Conservation (phyloP, 2,797 vertebrate genomes). For the Poliocrania exsul region DNA sequence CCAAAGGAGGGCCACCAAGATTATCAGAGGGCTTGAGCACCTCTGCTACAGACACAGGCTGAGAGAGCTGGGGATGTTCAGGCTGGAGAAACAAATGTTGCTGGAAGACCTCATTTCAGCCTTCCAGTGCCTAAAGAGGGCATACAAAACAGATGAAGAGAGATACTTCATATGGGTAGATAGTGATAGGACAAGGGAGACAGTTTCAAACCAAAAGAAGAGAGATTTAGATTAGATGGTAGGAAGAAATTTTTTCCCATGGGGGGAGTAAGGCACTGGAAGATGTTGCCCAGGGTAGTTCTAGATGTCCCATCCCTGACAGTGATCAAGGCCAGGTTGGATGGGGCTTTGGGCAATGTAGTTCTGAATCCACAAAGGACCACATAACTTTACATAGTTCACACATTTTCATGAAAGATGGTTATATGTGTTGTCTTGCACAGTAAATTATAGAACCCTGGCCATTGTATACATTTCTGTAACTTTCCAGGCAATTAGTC, state of each 20-base stretch:
- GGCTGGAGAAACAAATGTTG: not conserved
- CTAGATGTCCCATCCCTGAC: not conserved
- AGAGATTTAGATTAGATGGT: not conserved
- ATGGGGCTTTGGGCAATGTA: not conserved
- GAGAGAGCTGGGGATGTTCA: not conserved
- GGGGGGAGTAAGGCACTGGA: not conserved
- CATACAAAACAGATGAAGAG: not conserved
- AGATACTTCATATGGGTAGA: not conserved
- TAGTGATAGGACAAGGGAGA: not conserved
- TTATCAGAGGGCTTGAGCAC: not conserved
- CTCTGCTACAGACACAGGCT: not conserved
- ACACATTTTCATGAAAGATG: not conserved
- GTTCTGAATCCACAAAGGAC: not conserved
- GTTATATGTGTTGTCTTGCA: not conserved
- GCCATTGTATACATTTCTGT: not conserved
- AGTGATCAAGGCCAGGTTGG: not conserved
- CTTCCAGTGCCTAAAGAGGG: not conserved
- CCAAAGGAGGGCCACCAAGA: not conserved
- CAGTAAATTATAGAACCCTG: not conserved
- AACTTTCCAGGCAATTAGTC: not conserved
- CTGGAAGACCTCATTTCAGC: not conserved
- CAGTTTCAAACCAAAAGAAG: not conserved
- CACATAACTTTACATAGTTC: not conserved
- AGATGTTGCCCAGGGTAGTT: not conserved
- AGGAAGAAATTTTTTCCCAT: not conserved